phyloP scores from a whole-genome alignment of 2,797 vertebrate genomes.

The Chaenodraco wilsoni region DNA sequence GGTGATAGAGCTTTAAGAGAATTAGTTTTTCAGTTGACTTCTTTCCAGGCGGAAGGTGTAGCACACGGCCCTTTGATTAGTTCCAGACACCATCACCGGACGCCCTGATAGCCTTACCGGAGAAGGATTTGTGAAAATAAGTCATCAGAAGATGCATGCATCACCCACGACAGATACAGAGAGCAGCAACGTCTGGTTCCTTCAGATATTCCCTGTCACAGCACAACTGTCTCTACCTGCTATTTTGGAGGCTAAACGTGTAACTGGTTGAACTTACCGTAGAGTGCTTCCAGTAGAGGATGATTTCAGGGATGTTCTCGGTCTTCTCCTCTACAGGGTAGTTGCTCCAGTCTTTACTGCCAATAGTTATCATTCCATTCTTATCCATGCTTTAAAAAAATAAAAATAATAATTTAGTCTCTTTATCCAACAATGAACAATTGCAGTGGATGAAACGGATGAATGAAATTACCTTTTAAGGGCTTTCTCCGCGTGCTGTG shows the following conservation, averaged over 20 bases:
- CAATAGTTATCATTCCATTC: constrained; percentile 94
- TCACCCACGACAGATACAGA: neutral
- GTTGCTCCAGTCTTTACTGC: constrained; percentile 95
- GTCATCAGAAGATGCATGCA: neutral
- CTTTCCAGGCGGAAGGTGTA: neutral
- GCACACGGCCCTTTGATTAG: neutral
- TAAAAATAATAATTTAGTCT: neutral
- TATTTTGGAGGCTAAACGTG: neutral
- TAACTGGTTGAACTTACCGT: constrained; percentile 83
- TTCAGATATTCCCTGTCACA: neutral
- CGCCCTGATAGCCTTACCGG: neutral
- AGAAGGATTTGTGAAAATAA: neutral
- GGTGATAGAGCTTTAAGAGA: neutral
- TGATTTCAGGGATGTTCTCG: constrained; percentile 96
- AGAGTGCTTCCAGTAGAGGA: constrained; percentile 98
- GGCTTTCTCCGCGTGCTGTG: constrained; percentile 91
- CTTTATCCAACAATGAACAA: neutral
- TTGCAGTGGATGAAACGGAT: neutral
- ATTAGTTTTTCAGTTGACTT: constrained; percentile 1
- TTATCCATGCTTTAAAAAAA: constrained; percentile 90
- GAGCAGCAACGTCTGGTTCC: neutral
- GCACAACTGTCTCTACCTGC: neutral
- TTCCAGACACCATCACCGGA: neutral
- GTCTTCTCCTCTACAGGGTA: constrained; percentile 88
- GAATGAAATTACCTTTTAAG: constrained; percentile 87